A percentile compares a stretch with the other conserved stretches of the same genome.
phyloP scores from a whole-genome alignment of 2,888 invertebrate genomes.

The Abscondita cerata region DNA sequence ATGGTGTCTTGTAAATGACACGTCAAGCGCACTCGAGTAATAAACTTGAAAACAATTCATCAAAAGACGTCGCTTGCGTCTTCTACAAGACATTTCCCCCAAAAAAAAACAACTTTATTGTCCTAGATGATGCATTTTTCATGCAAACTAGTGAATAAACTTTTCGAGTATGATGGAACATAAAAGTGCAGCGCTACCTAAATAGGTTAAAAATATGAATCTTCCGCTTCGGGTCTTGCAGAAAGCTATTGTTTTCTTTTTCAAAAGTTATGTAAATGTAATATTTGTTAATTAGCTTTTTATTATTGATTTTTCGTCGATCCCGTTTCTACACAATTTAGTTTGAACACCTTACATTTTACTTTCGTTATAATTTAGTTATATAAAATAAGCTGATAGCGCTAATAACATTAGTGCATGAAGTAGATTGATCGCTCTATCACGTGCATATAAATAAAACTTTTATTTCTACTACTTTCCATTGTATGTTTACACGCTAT shows the following conservation, averaged over 20 bases:
- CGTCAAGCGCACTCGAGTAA: conserved; percentile 25
- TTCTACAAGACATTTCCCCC: conserved; percentile 11
- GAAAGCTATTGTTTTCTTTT: no score
- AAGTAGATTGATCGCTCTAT: conserved; percentile 46
- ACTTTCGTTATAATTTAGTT: conserved; percentile 31
- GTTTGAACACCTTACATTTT: conserved; percentile 15
- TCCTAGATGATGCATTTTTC: conserved; percentile 15
- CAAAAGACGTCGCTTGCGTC: conserved; percentile 27
- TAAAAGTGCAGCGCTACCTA: no score
- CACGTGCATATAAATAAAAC: conserved; percentile 44
- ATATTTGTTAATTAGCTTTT: not conserved
- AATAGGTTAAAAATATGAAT: not conserved
- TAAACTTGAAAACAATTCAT: conserved; percentile 28
- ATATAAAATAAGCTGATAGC: conserved; percentile 38
- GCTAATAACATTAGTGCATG: conserved; percentile 44
- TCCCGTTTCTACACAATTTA: not conserved
- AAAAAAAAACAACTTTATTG: conserved; percentile 17
- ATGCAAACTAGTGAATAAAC: conserved; percentile 8
- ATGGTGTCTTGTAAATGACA: conserved; percentile 27
- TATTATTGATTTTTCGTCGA: not conserved
- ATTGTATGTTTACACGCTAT: conserved; percentile 36
- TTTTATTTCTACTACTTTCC: conserved; percentile 37
- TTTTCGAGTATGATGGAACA: not conserved
- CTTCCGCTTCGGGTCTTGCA: no score
- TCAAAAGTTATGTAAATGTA: not conserved